A percentile compares a stretch with the other conserved stretches of the same genome.
phyloP scores from a whole-genome alignment of 2,113 vertebrate genomes.

The Lutjanus erythropterus region DNA sequence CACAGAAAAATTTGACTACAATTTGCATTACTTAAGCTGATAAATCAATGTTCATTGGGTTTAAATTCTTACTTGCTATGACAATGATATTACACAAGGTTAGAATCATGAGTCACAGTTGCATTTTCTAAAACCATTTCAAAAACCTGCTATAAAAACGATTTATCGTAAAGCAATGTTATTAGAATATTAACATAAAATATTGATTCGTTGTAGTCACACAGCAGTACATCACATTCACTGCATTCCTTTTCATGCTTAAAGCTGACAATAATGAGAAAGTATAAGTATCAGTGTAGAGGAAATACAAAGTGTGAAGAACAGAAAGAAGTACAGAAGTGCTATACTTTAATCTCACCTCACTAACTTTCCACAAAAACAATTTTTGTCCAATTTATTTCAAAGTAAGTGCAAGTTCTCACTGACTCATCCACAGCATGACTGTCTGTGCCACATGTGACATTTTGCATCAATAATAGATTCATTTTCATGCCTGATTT shows the following conservation, averaged over 20 bases:
- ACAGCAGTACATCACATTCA: background rate
- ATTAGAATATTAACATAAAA: background rate
- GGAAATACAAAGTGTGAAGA: background rate
- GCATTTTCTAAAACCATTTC: background rate
- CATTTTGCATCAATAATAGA: conserved; percentile 1
- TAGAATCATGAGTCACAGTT: background rate
- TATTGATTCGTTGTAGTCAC: background rate
- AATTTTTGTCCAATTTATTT: background rate
- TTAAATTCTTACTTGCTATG: background rate
- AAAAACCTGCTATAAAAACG: background rate
- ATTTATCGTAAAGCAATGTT: background rate
- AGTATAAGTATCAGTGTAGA: background rate
- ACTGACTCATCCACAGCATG: background rate
- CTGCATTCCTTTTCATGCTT: background rate
- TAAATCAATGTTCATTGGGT: background rate
- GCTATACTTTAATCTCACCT: background rate
- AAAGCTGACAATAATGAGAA: background rate
- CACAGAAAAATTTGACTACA: background rate
- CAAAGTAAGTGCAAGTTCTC: background rate
- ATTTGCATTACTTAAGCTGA: background rate
- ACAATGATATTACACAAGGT: background rate
- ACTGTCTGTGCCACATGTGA: background rate
- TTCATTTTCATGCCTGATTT: background rate
- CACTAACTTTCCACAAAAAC: background rate
- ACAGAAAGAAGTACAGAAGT: too few species aligned